A percentile compares a stretch with the other conserved stretches of the same genome.
phyloP scores from a whole-genome alignment of 2,113 vertebrate genomes.

The Zapornia atra region DNA sequence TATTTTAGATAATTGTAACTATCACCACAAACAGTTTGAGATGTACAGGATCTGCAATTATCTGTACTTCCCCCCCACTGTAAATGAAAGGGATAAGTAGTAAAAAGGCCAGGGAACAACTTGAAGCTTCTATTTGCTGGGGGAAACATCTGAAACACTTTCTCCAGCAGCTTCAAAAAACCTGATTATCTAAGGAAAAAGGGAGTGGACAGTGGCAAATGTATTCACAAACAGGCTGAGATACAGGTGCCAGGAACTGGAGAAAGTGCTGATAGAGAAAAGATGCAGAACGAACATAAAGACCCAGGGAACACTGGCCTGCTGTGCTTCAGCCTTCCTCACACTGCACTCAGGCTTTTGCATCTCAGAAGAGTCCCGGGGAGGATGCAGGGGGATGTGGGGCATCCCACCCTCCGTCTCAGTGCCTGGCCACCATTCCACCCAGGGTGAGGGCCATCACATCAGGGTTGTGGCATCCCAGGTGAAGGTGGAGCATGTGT shows the following conservation, averaged over 20 bases:
- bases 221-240: conserved; percentile 5
- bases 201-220: neutral
- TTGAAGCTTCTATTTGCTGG: conserved; percentile 19
- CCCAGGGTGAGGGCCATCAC: neutral
- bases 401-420: neutral
- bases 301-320: too few relatives aligned
- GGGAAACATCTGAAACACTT: neutral
- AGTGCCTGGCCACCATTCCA: fast-evolving
- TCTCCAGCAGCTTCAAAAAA: neutral
- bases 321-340: neutral
- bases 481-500: too few relatives aligned
- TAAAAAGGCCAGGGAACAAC: neutral
- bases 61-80: neutral
- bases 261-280: neutral
- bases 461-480: neutral
- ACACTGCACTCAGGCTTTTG: fast-evolving
- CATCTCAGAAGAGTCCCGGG: fast-evolving
- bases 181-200: neutral
- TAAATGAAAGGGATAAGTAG: conserved; percentile 27
- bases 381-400: fast-evolving
- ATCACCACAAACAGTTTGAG: conserved; percentile 38
- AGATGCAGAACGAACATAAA: neutral
- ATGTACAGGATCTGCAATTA: conserved; percentile 33
- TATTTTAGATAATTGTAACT: conserved; percentile 57
- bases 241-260: neutral